A percentile compares a stretch with the other conserved stretches of the same genome.
Conservation (phyloP, 2,888 invertebrate genomes). For the Conistra vaccinii region DNA sequence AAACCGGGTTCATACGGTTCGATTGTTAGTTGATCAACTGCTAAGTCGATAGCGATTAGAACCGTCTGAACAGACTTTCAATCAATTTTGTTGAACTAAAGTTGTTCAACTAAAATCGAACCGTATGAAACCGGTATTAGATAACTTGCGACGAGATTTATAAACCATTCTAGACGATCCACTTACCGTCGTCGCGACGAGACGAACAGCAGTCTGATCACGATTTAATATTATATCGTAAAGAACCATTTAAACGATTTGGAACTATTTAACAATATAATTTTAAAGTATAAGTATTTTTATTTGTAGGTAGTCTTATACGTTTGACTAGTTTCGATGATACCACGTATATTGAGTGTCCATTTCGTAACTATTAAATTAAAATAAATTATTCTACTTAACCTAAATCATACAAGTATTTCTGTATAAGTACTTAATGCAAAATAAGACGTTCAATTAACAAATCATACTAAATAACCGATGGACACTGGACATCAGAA, state of each 20-base stretch:
- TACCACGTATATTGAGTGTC: constrained; percentile 71
- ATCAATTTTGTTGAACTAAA: too few species aligned
- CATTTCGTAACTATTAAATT: constrained; percentile 59
- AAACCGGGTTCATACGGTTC: too few species aligned
- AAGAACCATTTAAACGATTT: constrained; percentile 65
- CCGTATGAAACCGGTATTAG: too few species aligned
- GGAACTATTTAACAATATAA: constrained; percentile 70
- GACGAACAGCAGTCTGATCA: constrained; percentile 67
- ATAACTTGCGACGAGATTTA: constrained; percentile 48
- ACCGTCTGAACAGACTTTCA: too few species aligned
- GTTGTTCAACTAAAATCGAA: too few species aligned
- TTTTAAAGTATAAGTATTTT: constrained; percentile 61
- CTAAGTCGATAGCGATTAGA: too few species aligned
- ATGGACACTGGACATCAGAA: constrained; percentile 59
- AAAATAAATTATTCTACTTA: constrained; percentile 56
- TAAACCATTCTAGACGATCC: constrained; percentile 57
- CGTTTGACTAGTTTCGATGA: constrained; percentile 82
- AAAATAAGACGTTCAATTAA: constrained; percentile 40
- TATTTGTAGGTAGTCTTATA: constrained; percentile 69
- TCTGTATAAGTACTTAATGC: constrained; percentile 31
- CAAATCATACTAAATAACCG: constrained; percentile 36
- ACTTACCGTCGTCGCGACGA: constrained; percentile 52
- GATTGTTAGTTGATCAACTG: too few species aligned
- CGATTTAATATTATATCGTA: constrained; percentile 62
- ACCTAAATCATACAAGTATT: constrained; percentile 52